A percentile compares a stretch with the other conserved stretches of the same genome.
Conservation (phyloP, 2,113 vertebrate genomes). For the Dinomys branickii region DNA sequence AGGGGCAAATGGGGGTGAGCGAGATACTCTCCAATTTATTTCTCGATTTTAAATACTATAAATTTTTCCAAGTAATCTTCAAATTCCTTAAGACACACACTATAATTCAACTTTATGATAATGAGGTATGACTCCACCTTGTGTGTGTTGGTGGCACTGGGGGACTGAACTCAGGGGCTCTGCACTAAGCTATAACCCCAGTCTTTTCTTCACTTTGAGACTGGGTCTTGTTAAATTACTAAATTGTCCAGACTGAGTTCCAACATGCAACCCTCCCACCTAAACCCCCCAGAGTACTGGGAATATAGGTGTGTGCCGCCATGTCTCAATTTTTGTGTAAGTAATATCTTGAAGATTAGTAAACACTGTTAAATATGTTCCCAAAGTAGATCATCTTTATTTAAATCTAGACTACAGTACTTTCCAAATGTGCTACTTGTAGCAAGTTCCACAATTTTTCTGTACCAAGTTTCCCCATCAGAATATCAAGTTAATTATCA, state of each 20-base stretch:
- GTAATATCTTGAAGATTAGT: not conserved
- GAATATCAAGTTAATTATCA: not conserved
- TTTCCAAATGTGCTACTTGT: not conserved
- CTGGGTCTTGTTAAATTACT: not conserved
- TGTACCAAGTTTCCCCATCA: not conserved
- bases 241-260: not conserved
- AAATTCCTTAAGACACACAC: not conserved
- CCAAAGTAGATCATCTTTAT: conserved; percentile 16
- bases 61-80: conserved; percentile 36
- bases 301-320: not conserved
- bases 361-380: not conserved
- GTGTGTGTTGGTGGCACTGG: not conserved
- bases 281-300: not conserved
- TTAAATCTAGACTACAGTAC: conserved; percentile 14
- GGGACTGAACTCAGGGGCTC: not conserved
- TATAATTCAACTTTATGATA: conserved; percentile 21
- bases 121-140: not conserved
- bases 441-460: not conserved
- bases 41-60: conserved; percentile 28
- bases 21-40: not conserved
- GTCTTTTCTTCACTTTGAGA: not conserved
- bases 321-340: not conserved
- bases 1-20: not conserved
- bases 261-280: not conserved
- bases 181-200: not conserved